phyloP scores from a whole-genome alignment of 2,113 vertebrate genomes.

The Strix aluco region DNA sequence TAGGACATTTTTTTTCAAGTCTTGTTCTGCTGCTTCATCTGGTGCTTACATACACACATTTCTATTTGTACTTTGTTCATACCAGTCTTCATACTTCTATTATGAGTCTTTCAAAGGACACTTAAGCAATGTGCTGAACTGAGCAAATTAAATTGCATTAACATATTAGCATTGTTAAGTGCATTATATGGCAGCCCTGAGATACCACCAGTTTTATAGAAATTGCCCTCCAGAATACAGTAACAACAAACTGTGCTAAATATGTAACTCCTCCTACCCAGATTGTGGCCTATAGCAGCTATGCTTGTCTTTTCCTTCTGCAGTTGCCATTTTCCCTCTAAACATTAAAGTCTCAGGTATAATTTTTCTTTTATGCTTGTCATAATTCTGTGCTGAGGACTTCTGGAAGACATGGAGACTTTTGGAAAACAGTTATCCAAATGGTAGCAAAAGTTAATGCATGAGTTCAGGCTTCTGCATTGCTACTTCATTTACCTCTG shows the following conservation, averaged over 20 bases:
- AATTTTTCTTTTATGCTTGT: background rate
- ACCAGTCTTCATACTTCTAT: accelerated
- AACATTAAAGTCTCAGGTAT: background rate
- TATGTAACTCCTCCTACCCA: background rate
- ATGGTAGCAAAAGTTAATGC: background rate
- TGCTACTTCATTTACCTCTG: background rate
- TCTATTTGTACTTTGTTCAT: background rate
- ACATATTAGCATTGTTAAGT: background rate
- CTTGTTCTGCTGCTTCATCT: background rate
- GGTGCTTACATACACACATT: background rate
- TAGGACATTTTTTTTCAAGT: background rate
- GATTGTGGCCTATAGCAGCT: background rate
- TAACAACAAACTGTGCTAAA: background rate
- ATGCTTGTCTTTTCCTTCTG: background rate
- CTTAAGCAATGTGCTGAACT: background rate
- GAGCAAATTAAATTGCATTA: background rate
- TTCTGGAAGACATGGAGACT: background rate
- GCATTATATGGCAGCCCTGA: background rate
- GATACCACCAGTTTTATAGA: background rate
- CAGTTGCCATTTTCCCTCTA: background rate
- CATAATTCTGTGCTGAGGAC: background rate
- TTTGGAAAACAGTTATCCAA: background rate
- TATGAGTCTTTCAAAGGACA: background rate
- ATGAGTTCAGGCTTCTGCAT: background rate
- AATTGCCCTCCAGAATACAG: background rate